These are phyloP conservation scores for Pipra filicauda DNA, from an alignment of 2,113 vertebrate genomes.

Conservation along the genomic window DNA sequence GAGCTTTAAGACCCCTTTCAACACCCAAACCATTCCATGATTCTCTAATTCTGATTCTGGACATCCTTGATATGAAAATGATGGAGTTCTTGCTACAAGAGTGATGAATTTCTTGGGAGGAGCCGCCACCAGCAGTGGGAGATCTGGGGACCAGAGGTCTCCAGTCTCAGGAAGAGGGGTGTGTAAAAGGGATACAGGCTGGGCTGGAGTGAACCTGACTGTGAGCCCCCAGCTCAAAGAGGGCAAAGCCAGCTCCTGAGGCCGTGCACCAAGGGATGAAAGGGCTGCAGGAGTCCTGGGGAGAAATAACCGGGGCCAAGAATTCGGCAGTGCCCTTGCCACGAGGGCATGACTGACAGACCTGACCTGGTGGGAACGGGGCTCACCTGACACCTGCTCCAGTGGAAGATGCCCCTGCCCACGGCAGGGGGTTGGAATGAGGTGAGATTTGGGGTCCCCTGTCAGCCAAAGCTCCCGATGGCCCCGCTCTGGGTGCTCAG, in stretches of 20 bases:
- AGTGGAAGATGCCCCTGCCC: neutral
- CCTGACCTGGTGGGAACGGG: rapidly evolving
- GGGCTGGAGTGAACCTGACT: neutral
- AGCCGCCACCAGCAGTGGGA: neutral
- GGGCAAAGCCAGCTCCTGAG: neutral
- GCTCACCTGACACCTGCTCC: neutral
- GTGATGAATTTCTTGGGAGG: neutral
- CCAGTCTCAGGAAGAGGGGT: neutral
- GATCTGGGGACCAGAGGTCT: neutral
- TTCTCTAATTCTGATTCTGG: neutral
- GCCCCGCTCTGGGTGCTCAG: rapidly evolving
- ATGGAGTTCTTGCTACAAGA: neutral
- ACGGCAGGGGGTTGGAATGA: neutral
- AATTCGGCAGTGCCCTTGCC: rapidly evolving
- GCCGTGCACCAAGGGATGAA: neutral
- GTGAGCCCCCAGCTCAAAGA: neutral
- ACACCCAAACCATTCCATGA: neutral
- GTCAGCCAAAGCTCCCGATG: neutral
- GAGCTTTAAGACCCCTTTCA: too few relatives aligned
- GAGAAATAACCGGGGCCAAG: neutral
- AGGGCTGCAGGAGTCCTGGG: neutral
- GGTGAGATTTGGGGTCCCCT: neutral
- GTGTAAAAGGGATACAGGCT: neutral
- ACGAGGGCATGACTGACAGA: neutral
- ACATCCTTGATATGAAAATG: neutral